A percentile compares a stretch with the other conserved stretches of the same genome.
These are phyloP conservation scores for Polyploca ridens DNA, from an alignment of 2,888 invertebrate species.

Conservation along the genomic window DNA sequence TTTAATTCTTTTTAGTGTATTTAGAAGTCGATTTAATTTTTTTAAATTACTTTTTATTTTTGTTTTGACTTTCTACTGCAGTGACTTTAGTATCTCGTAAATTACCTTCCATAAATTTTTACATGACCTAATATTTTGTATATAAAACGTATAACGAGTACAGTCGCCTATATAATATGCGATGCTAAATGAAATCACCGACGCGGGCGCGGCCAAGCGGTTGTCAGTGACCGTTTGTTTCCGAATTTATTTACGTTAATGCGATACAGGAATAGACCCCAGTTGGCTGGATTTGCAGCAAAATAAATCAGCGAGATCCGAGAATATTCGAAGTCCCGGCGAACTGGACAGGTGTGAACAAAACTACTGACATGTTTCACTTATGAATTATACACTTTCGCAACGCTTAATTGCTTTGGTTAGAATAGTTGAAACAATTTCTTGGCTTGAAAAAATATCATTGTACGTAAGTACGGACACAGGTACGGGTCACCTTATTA, in stretches of 20 bases:
- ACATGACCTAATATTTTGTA: conserved; percentile 15
- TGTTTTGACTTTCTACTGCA: background rate
- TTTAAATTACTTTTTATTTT: too few species aligned
- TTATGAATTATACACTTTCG: background rate
- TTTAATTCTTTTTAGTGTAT: too few species aligned
- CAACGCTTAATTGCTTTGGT: background rate
- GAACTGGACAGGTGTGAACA: conserved; percentile 10
- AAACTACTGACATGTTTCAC: background rate
- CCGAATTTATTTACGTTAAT: conserved; percentile 50
- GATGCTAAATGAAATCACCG: conserved; percentile 22
- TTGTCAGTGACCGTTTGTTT: conserved; percentile 43
- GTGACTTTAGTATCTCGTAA: background rate
- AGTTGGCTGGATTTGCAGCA: conserved; percentile 30
- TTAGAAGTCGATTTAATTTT: too few species aligned
- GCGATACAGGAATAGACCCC: conserved; percentile 47
- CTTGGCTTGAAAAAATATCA: background rate
- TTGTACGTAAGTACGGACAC: too few species aligned
- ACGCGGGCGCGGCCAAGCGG: conserved; percentile 29
- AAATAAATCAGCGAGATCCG: conserved; percentile 40
- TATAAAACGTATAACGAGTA: background rate
- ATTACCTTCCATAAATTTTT: conserved; percentile 15
- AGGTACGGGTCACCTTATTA: too few species aligned
- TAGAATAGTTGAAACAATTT: background rate
- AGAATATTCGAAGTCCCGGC: conserved; percentile 30
- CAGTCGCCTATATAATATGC: conserved; percentile 16